Evolutionary conservation across 2,888 invertebrate species (phyloP).

Genomic region (Choristoneura rosaceana): DNA sequence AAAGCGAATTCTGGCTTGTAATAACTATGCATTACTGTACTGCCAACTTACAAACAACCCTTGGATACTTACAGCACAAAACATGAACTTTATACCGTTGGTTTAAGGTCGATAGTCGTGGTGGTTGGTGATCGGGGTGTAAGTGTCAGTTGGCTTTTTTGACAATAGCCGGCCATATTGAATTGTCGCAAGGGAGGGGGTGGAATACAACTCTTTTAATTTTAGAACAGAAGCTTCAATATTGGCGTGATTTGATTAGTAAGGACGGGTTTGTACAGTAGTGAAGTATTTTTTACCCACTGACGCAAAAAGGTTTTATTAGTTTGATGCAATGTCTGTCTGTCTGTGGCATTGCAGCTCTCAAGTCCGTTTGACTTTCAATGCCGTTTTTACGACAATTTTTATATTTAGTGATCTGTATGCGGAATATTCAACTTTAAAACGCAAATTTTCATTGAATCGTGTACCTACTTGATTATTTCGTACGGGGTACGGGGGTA

Average conservation of each 20-base stretch:
- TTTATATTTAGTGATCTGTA: too few relatives aligned
- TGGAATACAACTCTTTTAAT: conserved; percentile 73
- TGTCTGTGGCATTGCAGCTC: too few relatives aligned
- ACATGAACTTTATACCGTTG: background rate
- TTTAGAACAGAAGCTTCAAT: conserved; percentile 65
- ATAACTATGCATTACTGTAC: conserved; percentile 64
- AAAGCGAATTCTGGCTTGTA: conserved; percentile 64
- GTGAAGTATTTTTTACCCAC: background rate
- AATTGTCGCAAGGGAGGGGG: conserved; percentile 50
- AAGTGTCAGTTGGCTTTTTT: conserved; percentile 29
- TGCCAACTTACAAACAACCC: conserved; percentile 45
- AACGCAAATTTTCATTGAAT: too few relatives aligned
- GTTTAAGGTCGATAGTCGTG: conserved; percentile 46
- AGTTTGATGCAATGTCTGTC: too few relatives aligned
- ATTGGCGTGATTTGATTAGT: conserved; percentile 68
- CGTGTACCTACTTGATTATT: too few relatives aligned
- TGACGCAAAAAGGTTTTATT: too few relatives aligned
- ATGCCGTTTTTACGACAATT: too few relatives aligned
- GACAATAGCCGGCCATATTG: conserved; percentile 52
- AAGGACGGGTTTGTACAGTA: conserved; percentile 51
- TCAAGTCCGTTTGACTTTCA: too few relatives aligned
- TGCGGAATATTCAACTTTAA: too few relatives aligned
- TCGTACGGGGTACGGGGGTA: too few relatives aligned
- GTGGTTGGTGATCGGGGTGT: background rate
- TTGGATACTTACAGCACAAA: conserved; percentile 16